Evolutionary conservation across 2,113 vertebrate species (phyloP), one percentile per base, ranked within the genome.

Genomic region (Penelope pileata): DNA sequence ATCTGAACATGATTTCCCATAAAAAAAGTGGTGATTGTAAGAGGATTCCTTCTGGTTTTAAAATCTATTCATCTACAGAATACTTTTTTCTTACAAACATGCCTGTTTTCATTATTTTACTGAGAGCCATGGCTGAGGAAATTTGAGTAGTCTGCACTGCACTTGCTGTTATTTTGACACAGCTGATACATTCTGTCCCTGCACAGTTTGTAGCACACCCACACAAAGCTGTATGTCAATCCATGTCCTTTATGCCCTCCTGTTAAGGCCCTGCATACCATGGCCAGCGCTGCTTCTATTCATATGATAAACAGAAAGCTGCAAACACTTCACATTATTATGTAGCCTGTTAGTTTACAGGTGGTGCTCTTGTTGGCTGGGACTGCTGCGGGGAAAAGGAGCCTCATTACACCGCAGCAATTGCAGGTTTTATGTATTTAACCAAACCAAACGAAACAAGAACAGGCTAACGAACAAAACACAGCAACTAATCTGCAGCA

Each of bases 341-440:
- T 89, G 94, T 92, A 92, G 36, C 38, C 36, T 90, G 18, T n/a
- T 86, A 60, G 48, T 66, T 93, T 95, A 89, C 70, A 90, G 74
- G 45, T 48, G 47, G 21, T 81, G 18, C 64, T 21, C 38, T 89
- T 84, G 34, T 42, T 94, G 86, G 38, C 80, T 90, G 21, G 19
- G 42, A 63, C 40, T 85, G 67, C 60, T 92, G 30, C 48, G 40
- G 34, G 66, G 68, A 26, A 87, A 80, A 89, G 38, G 59, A 83
- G 24, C 22, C 47, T 83, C 10, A 8, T 81, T 84, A 60, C 29
- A 83, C 70, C 94, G 67, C 90, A 34, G 8, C 56, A 79, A 78
- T 45, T 58, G 38, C 74, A 88, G 88, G 82, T 87, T 92, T 86
- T 91, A 43, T 53, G 67, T 76, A 69, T 74, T 16, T 53, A 59